Percentiles rank a stretch among this genome's conserved stretches.
Evolutionary conservation across 2,797 vertebrate species (phyloP).

Genomic region (Microctenopoma lineatum): DNA sequence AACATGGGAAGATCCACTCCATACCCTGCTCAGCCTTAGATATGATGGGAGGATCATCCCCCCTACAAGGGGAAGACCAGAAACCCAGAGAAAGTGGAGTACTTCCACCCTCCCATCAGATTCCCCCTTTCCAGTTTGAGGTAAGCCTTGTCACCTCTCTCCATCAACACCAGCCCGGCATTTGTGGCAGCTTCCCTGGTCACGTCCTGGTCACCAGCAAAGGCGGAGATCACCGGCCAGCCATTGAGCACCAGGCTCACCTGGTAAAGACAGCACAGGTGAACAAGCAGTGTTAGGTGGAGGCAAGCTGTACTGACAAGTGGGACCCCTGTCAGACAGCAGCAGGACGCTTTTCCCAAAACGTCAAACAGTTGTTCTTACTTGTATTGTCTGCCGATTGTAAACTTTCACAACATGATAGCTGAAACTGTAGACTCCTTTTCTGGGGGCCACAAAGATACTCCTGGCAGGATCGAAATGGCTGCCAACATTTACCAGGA

Average conservation of each 20-base stretch:
- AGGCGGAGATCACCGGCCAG: conserved; percentile 89
- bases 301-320: not conserved
- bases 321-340: not conserved
- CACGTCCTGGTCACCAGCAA: conserved; percentile 91
- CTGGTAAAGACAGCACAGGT: conserved; percentile 60
- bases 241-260: conserved; percentile 89
- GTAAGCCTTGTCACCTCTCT: conserved; percentile 88
- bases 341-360: not conserved
- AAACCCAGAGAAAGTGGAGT: conserved; percentile 90
- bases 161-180: conserved; percentile 87
- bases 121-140: conserved; percentile 90
- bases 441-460: conserved; percentile 83
- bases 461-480: conserved; percentile 84
- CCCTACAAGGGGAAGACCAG: conserved; percentile 84
- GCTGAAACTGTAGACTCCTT: conserved; percentile 86
- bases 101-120: conserved; percentile 91
- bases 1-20: conserved; percentile 1
- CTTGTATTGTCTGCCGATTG: conserved; percentile 86
- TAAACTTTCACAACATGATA: conserved; percentile 88
- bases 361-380: conserved; percentile 37
- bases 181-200: conserved; percentile 90
- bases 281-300: not conserved
- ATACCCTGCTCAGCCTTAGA: not conserved
- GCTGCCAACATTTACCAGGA: conserved; percentile 84
- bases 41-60: not conserved